Evolutionary conservation across 2,113 vertebrate genomes (phyloP).

Genomic region (Lates calcarifer): DNA sequence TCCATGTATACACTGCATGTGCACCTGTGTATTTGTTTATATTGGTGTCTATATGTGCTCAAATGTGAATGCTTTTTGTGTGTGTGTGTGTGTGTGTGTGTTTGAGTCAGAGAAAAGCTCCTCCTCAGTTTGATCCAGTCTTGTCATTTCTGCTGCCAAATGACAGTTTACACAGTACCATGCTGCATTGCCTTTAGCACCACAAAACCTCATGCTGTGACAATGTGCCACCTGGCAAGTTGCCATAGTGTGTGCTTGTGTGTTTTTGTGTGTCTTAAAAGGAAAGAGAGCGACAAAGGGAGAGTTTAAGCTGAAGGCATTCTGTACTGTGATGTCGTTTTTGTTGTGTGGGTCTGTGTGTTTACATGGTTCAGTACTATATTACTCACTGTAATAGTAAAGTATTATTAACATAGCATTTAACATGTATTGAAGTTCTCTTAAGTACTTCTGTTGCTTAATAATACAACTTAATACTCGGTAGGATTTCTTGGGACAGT

Average conservation of each 20-base stretch:
- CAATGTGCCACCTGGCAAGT: constrained; percentile 41
- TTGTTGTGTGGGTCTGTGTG: neutral
- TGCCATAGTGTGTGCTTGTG: constrained; percentile 20
- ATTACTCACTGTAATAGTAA: neutral
- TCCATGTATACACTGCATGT: neutral
- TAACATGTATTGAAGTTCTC: neutral
- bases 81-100: neutral
- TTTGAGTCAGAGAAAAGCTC: constrained; percentile 7
- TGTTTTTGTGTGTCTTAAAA: neutral
- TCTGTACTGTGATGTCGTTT: neutral
- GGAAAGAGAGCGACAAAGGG: neutral
- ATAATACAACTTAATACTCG: neutral
- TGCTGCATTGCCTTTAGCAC: constrained; percentile 54
- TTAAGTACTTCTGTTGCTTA: neutral
- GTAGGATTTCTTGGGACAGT: neutral
- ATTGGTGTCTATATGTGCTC: neutral
- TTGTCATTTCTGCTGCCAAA: constrained; percentile 40
- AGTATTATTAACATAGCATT: neutral
- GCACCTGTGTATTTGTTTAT: neutral
- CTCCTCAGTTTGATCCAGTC: constrained; percentile 10
- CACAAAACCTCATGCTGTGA: constrained; percentile 38
- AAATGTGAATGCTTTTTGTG: constrained; percentile 2
- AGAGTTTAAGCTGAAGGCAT: neutral
- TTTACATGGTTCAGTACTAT: neutral
- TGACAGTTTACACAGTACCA: constrained; percentile 46